These are phyloP conservation scores for Ptilonorhynchus violaceus DNA, from an alignment of 2,113 vertebrate species.

Conservation along the genomic window DNA sequence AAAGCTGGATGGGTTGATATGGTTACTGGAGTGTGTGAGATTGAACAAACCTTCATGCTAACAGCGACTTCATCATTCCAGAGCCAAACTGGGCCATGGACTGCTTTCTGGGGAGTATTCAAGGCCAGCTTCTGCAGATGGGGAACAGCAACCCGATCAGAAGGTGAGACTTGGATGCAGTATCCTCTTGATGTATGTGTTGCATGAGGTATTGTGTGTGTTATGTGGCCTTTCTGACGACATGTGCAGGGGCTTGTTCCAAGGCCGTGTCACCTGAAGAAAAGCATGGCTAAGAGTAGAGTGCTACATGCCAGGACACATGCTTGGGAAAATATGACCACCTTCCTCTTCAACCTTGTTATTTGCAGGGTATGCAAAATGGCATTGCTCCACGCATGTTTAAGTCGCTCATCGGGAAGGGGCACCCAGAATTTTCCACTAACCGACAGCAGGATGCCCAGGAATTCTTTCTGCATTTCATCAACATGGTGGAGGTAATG, in stretches of 20 bases:
- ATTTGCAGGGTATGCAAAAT: conserved; percentile 86
- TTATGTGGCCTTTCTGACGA: not conserved
- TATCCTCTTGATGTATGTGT: not conserved
- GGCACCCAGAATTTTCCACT: conserved; percentile 96
- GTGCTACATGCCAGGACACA: not conserved
- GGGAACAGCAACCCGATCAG: conserved; percentile 83
- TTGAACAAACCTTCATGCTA: not conserved
- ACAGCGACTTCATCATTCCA: conserved; percentile 47
- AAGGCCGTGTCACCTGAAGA: not conserved
- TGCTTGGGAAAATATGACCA: not conserved
- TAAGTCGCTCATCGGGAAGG: conserved; percentile 93
- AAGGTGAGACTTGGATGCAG: conserved; percentile 68
- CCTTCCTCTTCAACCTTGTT: not conserved
- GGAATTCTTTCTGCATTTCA: conserved; percentile 97
- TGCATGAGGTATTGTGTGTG: not conserved
- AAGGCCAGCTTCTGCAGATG: conserved; percentile 83
- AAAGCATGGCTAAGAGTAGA: not conserved
- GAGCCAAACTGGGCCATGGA: conserved; percentile 93
- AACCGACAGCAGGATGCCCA: conserved; percentile 98
- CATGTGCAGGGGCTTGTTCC: rapidly evolving
- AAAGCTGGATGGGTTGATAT: not conserved
- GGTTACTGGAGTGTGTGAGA: not conserved
- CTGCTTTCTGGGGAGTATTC: conserved; percentile 95
- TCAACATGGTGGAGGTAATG: conserved; percentile 98
- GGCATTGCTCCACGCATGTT: conserved; percentile 97